Conservation (phyloP, 2,113 vertebrate species). For the Archilochus colubris region DNA sequence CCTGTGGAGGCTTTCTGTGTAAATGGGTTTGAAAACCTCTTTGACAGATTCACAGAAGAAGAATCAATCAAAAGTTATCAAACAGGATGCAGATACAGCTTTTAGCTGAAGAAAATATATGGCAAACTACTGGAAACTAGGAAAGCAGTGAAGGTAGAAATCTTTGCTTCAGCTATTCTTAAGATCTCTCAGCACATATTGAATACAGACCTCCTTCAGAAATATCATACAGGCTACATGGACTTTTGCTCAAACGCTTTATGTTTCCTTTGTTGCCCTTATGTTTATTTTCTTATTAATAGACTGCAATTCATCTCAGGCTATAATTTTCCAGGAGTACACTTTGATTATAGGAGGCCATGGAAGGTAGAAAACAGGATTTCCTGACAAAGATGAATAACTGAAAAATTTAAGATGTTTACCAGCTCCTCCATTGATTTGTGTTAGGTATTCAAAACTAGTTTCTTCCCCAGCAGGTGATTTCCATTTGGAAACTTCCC, state of each 20-base stretch:
- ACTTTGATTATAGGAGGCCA: background rate
- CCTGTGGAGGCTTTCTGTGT: background rate
- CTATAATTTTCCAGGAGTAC: background rate
- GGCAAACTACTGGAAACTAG: background rate
- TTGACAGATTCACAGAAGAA: slow-evolving; percentile 12
- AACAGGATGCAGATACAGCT: slow-evolving; percentile 15
- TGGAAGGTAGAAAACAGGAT: background rate
- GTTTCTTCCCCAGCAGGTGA: slow-evolving; percentile 71
- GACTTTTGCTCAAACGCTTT: background rate
- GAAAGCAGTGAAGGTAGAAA: background rate
- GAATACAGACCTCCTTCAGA: background rate
- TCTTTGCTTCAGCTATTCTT: background rate
- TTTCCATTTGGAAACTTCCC: slow-evolving; percentile 56
- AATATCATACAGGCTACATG: background rate
- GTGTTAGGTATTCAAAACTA: slow-evolving; percentile 68
- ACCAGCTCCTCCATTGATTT: slow-evolving; percentile 35
- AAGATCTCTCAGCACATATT: background rate
- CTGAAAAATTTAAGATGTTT: slow-evolving; percentile 51
- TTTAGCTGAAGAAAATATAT: background rate
- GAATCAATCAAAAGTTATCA: slow-evolving; percentile 8
- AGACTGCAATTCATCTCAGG: background rate
- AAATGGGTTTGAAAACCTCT: slow-evolving; percentile 40
- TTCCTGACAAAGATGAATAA: slow-evolving; percentile 35
- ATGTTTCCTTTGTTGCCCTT: background rate
- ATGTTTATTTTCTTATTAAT: background rate